These are phyloP conservation scores for Dipus sagitta DNA, from an alignment of 2,797 vertebrate genomes.

Conservation along the genomic window DNA sequence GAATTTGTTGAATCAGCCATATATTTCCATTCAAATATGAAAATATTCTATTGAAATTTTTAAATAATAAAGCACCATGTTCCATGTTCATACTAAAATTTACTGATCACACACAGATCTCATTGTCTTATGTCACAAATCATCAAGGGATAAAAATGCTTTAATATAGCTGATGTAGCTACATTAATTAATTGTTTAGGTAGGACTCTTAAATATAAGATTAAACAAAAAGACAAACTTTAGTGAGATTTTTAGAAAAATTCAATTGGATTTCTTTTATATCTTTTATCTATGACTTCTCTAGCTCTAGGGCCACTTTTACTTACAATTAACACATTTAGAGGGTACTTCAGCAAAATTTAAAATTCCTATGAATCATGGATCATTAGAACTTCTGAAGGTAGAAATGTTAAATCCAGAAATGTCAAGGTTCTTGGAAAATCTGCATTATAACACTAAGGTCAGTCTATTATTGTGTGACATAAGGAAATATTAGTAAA, in stretches of 20 bases:
- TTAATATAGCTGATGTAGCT: neutral
- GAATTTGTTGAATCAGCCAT: neutral
- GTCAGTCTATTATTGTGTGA: neutral
- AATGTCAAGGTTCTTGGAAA: neutral
- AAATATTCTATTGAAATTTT: neutral
- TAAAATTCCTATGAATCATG: neutral
- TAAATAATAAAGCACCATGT: neutral
- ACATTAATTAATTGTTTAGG: neutral
- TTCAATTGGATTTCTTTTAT: neutral
- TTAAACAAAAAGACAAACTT: slow-evolving; percentile 20
- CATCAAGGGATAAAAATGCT: neutral
- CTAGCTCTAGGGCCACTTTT: slow-evolving; percentile 13
- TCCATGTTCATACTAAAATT: neutral
- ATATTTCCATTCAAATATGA: neutral
- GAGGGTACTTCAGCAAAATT: slow-evolving; percentile 51
- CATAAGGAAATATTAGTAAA: neutral
- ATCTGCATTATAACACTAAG: slow-evolving; percentile 33
- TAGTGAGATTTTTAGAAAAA: slow-evolving; percentile 39
- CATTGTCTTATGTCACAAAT: slow-evolving; percentile 2
- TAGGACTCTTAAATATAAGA: neutral
- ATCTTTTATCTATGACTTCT: slow-evolving; percentile 31
- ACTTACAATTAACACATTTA: slow-evolving; percentile 43
- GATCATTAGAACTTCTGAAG: slow-evolving; percentile 43
- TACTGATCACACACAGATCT: neutral
- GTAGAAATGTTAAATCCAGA: slow-evolving; percentile 34